A percentile compares a stretch with the other conserved stretches of the same genome.
Evolutionary conservation across 1,140 invertebrate species (phyloP).

Genomic region (Drosophila eugracilis): DNA sequence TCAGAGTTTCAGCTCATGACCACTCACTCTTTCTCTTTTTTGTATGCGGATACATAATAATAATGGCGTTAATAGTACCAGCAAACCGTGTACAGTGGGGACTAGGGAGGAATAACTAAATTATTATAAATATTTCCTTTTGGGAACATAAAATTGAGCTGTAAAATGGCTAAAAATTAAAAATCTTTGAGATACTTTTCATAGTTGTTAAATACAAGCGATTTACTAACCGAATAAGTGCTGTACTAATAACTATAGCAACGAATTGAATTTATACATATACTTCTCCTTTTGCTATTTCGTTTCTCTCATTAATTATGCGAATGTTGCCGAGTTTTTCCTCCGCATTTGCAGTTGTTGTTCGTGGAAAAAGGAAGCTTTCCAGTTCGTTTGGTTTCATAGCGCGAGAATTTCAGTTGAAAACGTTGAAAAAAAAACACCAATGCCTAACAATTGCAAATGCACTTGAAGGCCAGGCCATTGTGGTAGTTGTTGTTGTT

Average conservation of each 20-base stretch:
- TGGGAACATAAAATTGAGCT: neutral
- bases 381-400: constrained; percentile 76
- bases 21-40: constrained; percentile 17
- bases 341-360: constrained; percentile 11
- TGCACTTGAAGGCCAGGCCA: constrained; percentile 45
- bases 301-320: constrained; percentile 78
- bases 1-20: constrained; percentile 6
- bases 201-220: neutral
- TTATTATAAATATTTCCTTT: neutral
- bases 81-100: constrained; percentile 16
- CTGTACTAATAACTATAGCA: constrained; percentile 2
- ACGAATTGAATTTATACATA: constrained; percentile 13
- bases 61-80: constrained; percentile 9
- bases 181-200: neutral
- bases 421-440: constrained; percentile 15
- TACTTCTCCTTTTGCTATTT: constrained; percentile 24
- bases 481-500: constrained; percentile 29
- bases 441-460: constrained; percentile 25
- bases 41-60: constrained; percentile 5
- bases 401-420: constrained; percentile 62
- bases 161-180: neutral
- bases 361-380: constrained; percentile 72
- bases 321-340: constrained; percentile 57
- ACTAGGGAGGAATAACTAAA: neutral
- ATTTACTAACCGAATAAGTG: neutral